Conservation (phyloP, 1,140 invertebrate species). For the Conus ventricosus region DNA sequence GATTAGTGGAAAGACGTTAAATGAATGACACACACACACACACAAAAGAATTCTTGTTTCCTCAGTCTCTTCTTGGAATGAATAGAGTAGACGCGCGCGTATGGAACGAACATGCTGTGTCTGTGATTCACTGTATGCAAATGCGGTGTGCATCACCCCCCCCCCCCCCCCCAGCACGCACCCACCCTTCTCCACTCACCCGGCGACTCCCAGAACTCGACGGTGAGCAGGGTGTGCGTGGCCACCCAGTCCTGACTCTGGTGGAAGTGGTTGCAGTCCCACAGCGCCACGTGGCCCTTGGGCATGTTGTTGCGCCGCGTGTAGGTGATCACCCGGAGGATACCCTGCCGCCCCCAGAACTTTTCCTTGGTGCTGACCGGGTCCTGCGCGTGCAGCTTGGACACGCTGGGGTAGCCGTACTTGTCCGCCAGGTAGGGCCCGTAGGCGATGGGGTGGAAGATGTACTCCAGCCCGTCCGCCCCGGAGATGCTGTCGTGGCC, state of each 20-base stretch:
- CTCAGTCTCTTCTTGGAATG: too few relatives aligned
- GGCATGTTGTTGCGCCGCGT: slow-evolving; percentile 63
- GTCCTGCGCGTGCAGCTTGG: slow-evolving; percentile 63
- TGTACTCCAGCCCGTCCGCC: slow-evolving; percentile 63
- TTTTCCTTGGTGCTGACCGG: slow-evolving; percentile 63
- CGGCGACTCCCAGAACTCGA: slow-evolving; percentile 73
- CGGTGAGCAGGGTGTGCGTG: slow-evolving; percentile 64
- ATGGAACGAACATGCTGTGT: too few relatives aligned
- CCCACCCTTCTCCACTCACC: slow-evolving; percentile 52
- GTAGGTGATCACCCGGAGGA: slow-evolving; percentile 69
- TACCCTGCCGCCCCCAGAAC: slow-evolving; percentile 68
- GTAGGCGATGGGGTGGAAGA: slow-evolving; percentile 70
- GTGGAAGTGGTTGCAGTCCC: slow-evolving; percentile 71
- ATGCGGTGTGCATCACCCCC: too few relatives aligned
- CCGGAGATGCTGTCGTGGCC: slow-evolving; percentile 66
- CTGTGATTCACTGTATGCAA: too few relatives aligned
- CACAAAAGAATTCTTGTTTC: too few relatives aligned
- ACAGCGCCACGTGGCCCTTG: slow-evolving; percentile 70
- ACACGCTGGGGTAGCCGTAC: slow-evolving; percentile 70
- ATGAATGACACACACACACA: too few relatives aligned
- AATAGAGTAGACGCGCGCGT: too few relatives aligned
- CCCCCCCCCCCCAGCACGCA: too few relatives aligned
- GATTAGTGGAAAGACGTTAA: too few relatives aligned
- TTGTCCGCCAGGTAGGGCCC: slow-evolving; percentile 71
- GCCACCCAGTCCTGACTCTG: slow-evolving; percentile 67